Evolutionary conservation across 2,888 invertebrate genomes (phyloP).

Genomic region (Caenorhabditis macrosperma): DNA sequence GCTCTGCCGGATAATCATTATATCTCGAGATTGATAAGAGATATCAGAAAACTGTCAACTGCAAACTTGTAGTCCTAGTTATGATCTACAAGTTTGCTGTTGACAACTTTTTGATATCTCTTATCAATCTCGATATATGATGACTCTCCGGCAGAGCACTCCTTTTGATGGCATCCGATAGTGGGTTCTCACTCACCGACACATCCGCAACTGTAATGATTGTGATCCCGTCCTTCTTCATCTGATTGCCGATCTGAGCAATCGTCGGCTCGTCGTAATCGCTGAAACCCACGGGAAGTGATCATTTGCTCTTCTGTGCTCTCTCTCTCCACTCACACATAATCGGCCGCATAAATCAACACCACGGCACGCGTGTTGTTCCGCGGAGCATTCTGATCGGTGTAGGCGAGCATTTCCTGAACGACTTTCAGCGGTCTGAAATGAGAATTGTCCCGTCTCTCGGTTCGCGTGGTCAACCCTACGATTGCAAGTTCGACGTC

Average conservation of each 20-base stretch:
- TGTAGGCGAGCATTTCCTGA: background rate
- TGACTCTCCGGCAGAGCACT: too few species aligned
- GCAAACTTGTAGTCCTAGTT: too few species aligned
- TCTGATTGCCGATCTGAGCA: slow-evolving; percentile 10
- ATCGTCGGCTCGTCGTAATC: slow-evolving; percentile 13
- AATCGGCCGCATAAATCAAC: slow-evolving; percentile 18
- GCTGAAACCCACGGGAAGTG: background rate
- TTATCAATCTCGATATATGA: too few species aligned
- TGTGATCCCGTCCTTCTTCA: slow-evolving; percentile 3
- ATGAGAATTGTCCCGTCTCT: background rate
- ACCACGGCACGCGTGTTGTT: slow-evolving; percentile 16
- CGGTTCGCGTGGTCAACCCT: background rate
- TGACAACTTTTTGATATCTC: too few species aligned
- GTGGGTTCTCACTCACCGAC: background rate
- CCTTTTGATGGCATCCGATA: too few species aligned
- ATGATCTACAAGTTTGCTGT: too few species aligned
- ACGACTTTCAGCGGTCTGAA: slow-evolving; percentile 6
- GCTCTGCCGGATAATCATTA: too few species aligned
- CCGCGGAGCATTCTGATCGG: slow-evolving; percentile 11
- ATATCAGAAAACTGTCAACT: too few species aligned
- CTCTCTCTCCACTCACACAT: slow-evolving; percentile 23
- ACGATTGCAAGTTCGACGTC: slow-evolving; percentile 18
- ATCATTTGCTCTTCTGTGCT: background rate
- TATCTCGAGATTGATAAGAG: too few species aligned
- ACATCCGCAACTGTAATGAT: slow-evolving; percentile 29